A percentile compares a stretch with the other conserved stretches of the same genome.
phyloP scores from a whole-genome alignment of 2,888 invertebrate species.

The Cecidostiba fungosa region DNA sequence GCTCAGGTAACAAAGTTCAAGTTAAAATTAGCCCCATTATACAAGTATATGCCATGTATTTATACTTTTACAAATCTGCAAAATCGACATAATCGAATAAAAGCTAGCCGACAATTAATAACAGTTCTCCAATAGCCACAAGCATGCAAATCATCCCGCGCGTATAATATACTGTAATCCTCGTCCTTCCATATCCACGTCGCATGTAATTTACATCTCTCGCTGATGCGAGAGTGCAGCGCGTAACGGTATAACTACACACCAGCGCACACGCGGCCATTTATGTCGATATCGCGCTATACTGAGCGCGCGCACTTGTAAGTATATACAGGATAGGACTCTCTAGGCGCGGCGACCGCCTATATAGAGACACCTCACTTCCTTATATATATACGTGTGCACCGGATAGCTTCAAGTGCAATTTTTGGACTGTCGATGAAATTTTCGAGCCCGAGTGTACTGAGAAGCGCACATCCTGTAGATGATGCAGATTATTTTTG shows the following conservation, averaged over 20 bases:
- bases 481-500: not conserved
- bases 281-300: conserved; percentile 56
- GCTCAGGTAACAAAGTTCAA: not conserved
- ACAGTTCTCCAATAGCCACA: too few relatives aligned
- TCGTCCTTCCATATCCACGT: conserved; percentile 3
- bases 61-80: not conserved
- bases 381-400: too few relatives aligned
- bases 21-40: not conserved
- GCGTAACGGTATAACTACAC: conserved; percentile 24
- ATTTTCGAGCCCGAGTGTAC: not conserved
- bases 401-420: not conserved
- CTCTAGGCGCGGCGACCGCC: not conserved
- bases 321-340: not conserved
- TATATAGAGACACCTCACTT: too few relatives aligned
- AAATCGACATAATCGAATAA: not conserved
- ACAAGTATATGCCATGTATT: too few relatives aligned
- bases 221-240: not conserved
- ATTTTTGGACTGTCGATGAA: not conserved
- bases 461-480: not conserved
- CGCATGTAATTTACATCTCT: conserved; percentile 46
- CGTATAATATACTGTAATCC: not conserved
- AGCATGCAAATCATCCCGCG: too few relatives aligned
- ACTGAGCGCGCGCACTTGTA: not conserved
- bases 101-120: too few relatives aligned
- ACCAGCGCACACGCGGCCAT: conserved; percentile 25